Evolutionary conservation across 2,797 vertebrate species (phyloP).

Genomic region (Scyliorhinus canicula): DNA sequence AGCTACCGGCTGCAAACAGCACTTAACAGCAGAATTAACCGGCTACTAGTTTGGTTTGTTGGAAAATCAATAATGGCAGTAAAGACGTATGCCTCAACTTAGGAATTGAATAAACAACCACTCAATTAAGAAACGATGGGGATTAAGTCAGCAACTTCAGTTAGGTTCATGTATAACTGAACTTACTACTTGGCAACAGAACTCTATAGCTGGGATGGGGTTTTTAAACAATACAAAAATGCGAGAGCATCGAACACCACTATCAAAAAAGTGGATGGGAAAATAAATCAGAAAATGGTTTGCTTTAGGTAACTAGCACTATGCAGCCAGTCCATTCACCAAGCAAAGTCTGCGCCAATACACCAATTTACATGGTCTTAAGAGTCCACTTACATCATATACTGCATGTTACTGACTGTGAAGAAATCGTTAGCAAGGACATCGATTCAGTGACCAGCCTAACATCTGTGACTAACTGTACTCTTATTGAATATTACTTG

Average conservation of each 20-base stretch:
- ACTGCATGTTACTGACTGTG: constrained; percentile 33
- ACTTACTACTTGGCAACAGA: neutral
- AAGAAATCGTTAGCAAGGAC: neutral
- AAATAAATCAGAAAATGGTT: neutral
- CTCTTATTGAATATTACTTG: too few species aligned
- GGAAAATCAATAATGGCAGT: neutral
- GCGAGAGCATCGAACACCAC: neutral
- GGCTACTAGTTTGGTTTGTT: neutral
- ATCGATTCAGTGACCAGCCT: neutral
- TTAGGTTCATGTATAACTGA: neutral
- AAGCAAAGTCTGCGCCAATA: constrained; percentile 32
- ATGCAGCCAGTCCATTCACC: constrained; percentile 23
- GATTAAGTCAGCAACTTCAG: neutral
- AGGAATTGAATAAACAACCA: neutral
- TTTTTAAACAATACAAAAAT: neutral
- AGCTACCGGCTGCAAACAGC: neutral
- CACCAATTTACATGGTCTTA: constrained; percentile 37
- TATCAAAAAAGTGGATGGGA: neutral
- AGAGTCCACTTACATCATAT: neutral
- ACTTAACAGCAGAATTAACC: neutral
- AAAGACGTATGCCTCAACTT: neutral
- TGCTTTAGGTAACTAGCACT: constrained; percentile 27
- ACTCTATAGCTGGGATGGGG: neutral
- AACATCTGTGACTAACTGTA: neutral
- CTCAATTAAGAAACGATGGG: neutral